A percentile compares a stretch with the other conserved stretches of the same genome.
Evolutionary conservation across 2,888 invertebrate species (phyloP).

Genomic region (Epinotia demarniana): DNA sequence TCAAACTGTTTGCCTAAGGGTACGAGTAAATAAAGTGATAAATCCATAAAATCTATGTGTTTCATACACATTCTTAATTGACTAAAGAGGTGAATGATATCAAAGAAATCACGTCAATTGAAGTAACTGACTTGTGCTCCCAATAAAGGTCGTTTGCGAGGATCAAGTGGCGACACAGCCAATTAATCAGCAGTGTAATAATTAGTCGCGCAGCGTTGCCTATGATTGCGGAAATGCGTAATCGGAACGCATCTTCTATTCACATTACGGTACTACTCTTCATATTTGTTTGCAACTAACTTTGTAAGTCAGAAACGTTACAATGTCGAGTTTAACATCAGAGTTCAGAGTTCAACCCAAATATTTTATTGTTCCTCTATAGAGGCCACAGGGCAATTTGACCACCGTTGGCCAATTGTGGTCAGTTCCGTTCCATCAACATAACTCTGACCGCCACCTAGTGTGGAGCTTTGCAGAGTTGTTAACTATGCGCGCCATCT

Average conservation of each 20-base stretch:
- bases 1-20: too few relatives aligned
- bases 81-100: not conserved
- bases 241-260: conserved; percentile 7
- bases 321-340: too few relatives aligned
- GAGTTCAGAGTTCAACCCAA: too few relatives aligned
- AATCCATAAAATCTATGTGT: too few relatives aligned
- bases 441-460: conserved; percentile 17
- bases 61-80: not conserved
- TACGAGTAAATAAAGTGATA: too few relatives aligned
- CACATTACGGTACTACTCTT: too few relatives aligned
- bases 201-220: conserved; percentile 9
- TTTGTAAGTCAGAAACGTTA: too few relatives aligned
- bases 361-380: too few relatives aligned
- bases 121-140: conserved; percentile 25
- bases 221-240: conserved; percentile 20
- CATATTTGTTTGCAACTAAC: too few relatives aligned
- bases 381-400: not conserved
- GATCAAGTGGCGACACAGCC: conserved; percentile 26
- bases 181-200: conserved; percentile 21
- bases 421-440: not conserved
- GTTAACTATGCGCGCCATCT: conserved; percentile 55
- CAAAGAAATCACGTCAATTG: conserved; percentile 25
- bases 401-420: not conserved
- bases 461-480: not conserved
- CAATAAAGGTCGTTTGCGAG: conserved; percentile 25